Percentiles rank a stretch among this genome's conserved stretches.
Conservation (phyloP, 2,113 vertebrate species). For the Gobius niger region DNA sequence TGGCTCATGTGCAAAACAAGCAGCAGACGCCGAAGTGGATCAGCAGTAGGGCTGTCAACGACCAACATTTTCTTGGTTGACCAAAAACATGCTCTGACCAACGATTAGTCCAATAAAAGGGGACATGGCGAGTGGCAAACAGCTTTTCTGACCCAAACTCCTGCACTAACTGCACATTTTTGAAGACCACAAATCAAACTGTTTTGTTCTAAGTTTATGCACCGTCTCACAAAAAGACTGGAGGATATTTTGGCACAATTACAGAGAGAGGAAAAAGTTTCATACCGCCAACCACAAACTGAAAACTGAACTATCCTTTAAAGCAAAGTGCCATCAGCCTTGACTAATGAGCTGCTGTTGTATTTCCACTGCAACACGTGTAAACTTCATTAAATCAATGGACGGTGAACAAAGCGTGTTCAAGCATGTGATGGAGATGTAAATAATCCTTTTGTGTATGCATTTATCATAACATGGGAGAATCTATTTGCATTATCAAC, state of each 20-base stretch:
- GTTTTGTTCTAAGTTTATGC: background rate
- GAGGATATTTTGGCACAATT: background rate
- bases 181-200: background rate
- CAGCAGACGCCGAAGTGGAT: too few relatives aligned
- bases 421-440: slow-evolving; percentile 3
- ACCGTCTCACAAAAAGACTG: too few relatives aligned
- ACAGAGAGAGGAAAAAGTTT: background rate
- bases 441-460: background rate
- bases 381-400: slow-evolving; percentile 9
- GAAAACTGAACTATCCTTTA: slow-evolving; percentile 22
- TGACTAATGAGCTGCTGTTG: slow-evolving; percentile 28
- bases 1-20: too few relatives aligned
- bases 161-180: too few relatives aligned
- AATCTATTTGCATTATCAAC: slow-evolving; percentile 38
- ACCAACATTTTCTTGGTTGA: too few relatives aligned
- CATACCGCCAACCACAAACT: slow-evolving; percentile 1
- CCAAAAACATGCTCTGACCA: too few relatives aligned
- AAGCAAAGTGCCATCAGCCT: slow-evolving; percentile 6
- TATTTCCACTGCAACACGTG: slow-evolving; percentile 2
- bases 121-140: too few relatives aligned
- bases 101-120: too few relatives aligned
- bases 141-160: too few relatives aligned
- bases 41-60: too few relatives aligned
- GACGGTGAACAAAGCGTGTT: slow-evolving; percentile 5
- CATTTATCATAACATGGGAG: slow-evolving; percentile 9